Percentiles rank a stretch among this genome's conserved stretches.
Evolutionary conservation across 2,797 vertebrate genomes (phyloP).

Genomic region (Melanotaenia maccullochi): DNA sequence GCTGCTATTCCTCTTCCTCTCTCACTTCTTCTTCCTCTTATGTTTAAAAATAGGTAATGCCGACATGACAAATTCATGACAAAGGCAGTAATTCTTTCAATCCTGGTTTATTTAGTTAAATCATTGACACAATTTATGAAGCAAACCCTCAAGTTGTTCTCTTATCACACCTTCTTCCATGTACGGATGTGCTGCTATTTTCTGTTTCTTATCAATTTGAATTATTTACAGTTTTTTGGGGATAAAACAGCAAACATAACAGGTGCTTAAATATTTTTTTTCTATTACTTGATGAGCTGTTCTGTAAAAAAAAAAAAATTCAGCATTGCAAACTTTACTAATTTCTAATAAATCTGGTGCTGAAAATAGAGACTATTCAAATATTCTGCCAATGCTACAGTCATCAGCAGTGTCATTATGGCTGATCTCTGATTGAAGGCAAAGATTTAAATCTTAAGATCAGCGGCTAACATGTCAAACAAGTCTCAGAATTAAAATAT

Average conservation of each 20-base stretch:
- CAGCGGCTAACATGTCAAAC: no score
- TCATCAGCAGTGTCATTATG: no score
- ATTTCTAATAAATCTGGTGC: no score
- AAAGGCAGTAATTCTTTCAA: neutral
- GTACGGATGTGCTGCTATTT: neutral
- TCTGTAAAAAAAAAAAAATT: no score
- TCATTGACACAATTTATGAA: neutral
- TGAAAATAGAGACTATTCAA: no score
- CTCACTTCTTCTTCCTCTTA: slow-evolving; percentile 31
- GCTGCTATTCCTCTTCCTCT: slow-evolving; percentile 34
- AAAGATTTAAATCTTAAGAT: no score
- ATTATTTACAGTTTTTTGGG: no score
- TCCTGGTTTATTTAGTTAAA: neutral
- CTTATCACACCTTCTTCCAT: neutral
- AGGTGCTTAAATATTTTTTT: neutral
- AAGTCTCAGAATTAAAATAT: no score
- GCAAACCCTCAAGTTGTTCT: neutral
- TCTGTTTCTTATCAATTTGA: neutral
- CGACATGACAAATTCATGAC: neutral
- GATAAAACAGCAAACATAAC: neutral
- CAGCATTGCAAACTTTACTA: no score
- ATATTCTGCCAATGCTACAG: no score
- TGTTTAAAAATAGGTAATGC: neutral
- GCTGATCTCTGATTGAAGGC: no score
- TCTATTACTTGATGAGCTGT: neutral